Base-by-base conservation (phyloP, 2,113 vertebrate species). In the Euleptes europaea region DNA sequence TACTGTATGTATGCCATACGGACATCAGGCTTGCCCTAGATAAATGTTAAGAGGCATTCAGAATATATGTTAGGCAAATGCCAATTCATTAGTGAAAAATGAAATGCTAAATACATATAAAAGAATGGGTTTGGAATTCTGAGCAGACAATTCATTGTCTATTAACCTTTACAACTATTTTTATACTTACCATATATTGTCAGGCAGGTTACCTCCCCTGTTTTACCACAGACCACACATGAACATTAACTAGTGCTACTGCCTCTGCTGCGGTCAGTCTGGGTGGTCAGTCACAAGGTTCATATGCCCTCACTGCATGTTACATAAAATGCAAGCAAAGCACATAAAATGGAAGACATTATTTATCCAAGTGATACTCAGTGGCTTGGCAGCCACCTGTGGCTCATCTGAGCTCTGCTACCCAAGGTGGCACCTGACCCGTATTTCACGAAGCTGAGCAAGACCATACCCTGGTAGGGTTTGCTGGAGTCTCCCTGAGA, bases 1-100 rank as follows among this genome's bases (percentile, higher is more conserved):
- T 99, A 99, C 93, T 97, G 98, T 90, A 98, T 95, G 31, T 98
- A 99, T 67, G 98, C 97, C 96, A 97, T 96, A 49, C 98, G 97
- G n/a, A 99, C 96, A 38, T 99, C 98, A 11, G 93, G 85, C 87
- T 88, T 95, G 1, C 98, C 98, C 99, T 99, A 86, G 73, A 80
- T 80, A 74, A 86, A 78, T 86, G 77, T 83, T 1, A 82, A 84
- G 83, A 77, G 17, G n/a, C 8, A 40, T 1, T 15, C 33, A 85
- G 49, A 51, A 65, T 10, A 72, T 2, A 66, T 2, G 49, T 0
- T 44, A 63, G 23, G 49, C 21, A 87, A 44, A 1, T n/a, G 33
- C 57, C 49, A 63, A 80, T 63, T 5, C 14, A 9, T 79, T 35
- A n/a, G 1, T 77, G 4, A 38, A 78, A 57, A 54, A 69, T 71